These are phyloP conservation scores for Hypocryptadius cinnamomeus DNA, from an alignment of 2,113 vertebrate genomes.

Conservation along the genomic window DNA sequence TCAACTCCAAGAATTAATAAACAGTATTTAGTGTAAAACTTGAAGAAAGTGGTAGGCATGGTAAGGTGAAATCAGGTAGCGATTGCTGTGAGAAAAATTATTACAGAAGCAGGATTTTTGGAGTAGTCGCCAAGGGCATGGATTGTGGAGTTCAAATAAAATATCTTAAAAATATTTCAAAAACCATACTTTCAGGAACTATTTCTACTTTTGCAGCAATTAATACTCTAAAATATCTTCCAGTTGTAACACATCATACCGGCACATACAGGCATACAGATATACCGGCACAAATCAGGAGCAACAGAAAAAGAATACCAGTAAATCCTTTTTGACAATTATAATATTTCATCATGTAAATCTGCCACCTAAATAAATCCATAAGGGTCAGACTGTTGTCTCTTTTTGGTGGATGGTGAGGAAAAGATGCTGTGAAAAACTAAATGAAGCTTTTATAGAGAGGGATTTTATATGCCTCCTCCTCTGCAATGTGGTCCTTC, in stretches of 20 bases:
- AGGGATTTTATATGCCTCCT: background rate
- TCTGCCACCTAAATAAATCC: background rate
- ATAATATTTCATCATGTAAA: background rate
- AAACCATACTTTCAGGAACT: background rate
- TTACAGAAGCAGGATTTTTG: background rate
- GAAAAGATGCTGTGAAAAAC: background rate
- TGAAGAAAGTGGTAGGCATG: background rate
- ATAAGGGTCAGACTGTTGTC: background rate
- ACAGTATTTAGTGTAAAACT: background rate
- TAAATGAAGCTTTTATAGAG: background rate
- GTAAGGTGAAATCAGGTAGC: background rate
- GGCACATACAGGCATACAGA: accelerated
- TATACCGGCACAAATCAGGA: background rate
- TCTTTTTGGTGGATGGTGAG: background rate
- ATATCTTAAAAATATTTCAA: background rate
- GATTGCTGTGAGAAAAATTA: background rate
- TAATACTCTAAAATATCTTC: background rate
- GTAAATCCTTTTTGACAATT: background rate
- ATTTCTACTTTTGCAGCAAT: background rate
- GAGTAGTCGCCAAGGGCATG: background rate
- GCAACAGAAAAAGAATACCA: background rate
- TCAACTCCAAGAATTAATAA: background rate
- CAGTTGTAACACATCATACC: background rate
- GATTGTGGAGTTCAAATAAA: background rate
- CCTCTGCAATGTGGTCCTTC: background rate